Evolutionary conservation across 2,888 invertebrate genomes (phyloP).

Genomic region (Lithophane leautieri): DNA sequence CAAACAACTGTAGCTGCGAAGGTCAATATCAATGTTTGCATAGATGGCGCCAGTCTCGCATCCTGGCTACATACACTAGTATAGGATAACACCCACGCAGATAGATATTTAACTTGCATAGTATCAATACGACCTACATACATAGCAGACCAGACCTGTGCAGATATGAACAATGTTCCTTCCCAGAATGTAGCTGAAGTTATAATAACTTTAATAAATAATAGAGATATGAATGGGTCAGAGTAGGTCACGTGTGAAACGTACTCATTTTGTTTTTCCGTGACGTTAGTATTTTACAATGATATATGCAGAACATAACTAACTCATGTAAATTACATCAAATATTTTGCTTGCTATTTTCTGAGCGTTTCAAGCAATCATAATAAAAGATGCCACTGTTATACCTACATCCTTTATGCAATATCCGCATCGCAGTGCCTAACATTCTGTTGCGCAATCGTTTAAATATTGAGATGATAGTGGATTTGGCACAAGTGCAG

Average conservation of each 20-base stretch:
- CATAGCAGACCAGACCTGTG: neutral
- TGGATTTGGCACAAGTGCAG: slow-evolving; percentile 45
- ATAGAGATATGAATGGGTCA: slow-evolving; percentile 35
- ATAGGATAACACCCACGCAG: slow-evolving; percentile 45
- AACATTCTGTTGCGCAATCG: slow-evolving; percentile 43
- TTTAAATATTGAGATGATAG: slow-evolving; percentile 51
- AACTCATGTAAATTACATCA: slow-evolving; percentile 14
- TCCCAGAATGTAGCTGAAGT: slow-evolving; percentile 17
- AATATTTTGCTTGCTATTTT: neutral
- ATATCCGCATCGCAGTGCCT: slow-evolving; percentile 17
- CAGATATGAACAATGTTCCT: slow-evolving; percentile 9
- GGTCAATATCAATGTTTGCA: slow-evolving; percentile 77
- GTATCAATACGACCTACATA: slow-evolving; percentile 32
- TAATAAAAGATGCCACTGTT: slow-evolving; percentile 14
- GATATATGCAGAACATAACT: slow-evolving; percentile 38
- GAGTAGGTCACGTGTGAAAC: slow-evolving; percentile 40
- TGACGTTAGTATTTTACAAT: slow-evolving; percentile 41
- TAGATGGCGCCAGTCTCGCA: slow-evolving; percentile 69
- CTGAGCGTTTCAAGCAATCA: neutral
- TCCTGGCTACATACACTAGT: slow-evolving; percentile 44
- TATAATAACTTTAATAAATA: slow-evolving; percentile 14
- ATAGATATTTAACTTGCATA: slow-evolving; percentile 10
- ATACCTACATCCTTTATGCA: slow-evolving; percentile 18
- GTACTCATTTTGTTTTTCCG: slow-evolving; percentile 18
- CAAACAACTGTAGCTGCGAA: slow-evolving; percentile 66